These are phyloP conservation scores for Lithophane leautieri DNA, from an alignment of 2,888 invertebrate species.

Conservation along the genomic window DNA sequence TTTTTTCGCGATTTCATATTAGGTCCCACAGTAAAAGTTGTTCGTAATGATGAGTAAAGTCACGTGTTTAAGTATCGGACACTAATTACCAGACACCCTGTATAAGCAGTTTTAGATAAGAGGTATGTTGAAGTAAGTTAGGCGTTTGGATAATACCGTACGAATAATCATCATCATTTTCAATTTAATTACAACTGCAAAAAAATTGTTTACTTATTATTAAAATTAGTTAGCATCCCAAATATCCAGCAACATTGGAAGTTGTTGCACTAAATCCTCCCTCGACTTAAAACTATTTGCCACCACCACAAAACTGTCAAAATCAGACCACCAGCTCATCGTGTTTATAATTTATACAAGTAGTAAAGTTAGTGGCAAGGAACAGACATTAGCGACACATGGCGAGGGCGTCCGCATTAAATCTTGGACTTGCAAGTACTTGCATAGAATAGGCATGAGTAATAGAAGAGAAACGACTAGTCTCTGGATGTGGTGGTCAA, in stretches of 20 bases:
- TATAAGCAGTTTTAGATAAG: not conserved
- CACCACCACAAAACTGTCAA: slow-evolving; percentile 57
- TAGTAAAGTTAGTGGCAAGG: slow-evolving; percentile 63
- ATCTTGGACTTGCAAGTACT: slow-evolving; percentile 68
- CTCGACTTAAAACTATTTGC: slow-evolving; percentile 40
- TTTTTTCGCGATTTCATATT: too few relatives aligned
- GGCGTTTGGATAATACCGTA: not conserved
- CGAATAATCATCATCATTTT: not conserved
- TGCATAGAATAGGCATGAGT: slow-evolving; percentile 45
- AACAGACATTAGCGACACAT: slow-evolving; percentile 69
- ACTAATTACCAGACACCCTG: too few relatives aligned
- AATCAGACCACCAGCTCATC: slow-evolving; percentile 58
- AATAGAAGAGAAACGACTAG: not conserved
- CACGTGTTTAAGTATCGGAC: too few relatives aligned
- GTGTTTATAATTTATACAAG: slow-evolving; percentile 64
- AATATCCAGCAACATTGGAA: slow-evolving; percentile 27
- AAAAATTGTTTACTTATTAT: too few relatives aligned
- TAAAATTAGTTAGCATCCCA: too few relatives aligned
- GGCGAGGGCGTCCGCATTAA: slow-evolving; percentile 70
- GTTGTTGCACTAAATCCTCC: slow-evolving; percentile 34
- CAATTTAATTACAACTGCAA: not conserved
- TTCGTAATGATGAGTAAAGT: too few relatives aligned
- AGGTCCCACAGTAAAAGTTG: too few relatives aligned
- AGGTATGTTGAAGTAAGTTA: not conserved
- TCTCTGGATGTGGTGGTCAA: not conserved